Evolutionary conservation across 1,140 invertebrate genomes (phyloP).

Genomic region (Trinorchestia longiramus): DNA sequence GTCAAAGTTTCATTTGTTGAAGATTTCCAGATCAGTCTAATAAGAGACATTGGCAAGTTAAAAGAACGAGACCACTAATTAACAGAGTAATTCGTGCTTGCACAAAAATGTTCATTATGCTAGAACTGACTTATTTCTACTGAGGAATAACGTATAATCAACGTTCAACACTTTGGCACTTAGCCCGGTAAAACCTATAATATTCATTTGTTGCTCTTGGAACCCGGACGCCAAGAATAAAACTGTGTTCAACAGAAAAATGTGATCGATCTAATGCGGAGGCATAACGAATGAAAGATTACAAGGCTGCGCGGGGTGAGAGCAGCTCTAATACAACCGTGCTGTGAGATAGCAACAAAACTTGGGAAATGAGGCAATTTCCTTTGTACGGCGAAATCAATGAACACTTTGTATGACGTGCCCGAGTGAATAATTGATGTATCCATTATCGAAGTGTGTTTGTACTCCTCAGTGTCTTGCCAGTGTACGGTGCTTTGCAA

Average conservation of each 20-base stretch:
- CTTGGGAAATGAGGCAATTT: conserved; percentile 51
- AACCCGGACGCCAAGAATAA: neutral
- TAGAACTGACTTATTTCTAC: neutral
- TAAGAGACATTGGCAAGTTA: neutral
- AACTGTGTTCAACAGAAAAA: neutral
- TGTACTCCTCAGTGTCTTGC: neutral
- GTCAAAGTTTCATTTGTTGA: neutral
- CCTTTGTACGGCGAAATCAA: conserved; percentile 46
- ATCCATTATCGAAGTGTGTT: conserved; percentile 40
- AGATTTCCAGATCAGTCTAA: neutral
- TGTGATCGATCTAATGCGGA: neutral
- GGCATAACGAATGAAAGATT: conserved; percentile 19
- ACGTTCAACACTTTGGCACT: neutral
- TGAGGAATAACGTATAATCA: neutral
- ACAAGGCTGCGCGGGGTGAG: neutral
- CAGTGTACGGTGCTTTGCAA: neutral
- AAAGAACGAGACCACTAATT: neutral
- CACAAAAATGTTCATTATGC: neutral
- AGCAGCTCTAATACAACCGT: neutral
- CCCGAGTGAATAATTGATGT: conserved; percentile 33
- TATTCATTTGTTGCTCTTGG: neutral
- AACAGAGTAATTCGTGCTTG: neutral
- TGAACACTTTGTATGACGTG: conserved; percentile 50
- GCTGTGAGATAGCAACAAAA: neutral
- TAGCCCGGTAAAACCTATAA: neutral